Evolutionary conservation across 2,797 vertebrate species (phyloP).

Genomic region (Falco rusticolus): DNA sequence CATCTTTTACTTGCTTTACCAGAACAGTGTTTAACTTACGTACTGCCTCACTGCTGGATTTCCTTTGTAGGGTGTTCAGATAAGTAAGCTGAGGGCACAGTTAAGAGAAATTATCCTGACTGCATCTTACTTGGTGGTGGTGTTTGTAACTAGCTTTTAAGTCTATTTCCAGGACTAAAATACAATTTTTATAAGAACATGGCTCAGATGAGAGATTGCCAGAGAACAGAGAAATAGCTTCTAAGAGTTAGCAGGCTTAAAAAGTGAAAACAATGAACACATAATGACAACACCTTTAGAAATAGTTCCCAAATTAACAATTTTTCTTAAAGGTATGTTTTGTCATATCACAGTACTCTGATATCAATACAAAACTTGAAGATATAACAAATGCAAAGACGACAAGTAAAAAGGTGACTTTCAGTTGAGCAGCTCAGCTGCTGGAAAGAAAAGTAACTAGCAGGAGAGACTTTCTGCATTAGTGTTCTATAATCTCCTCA

Average conservation of each 20-base stretch:
- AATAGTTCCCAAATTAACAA: neutral
- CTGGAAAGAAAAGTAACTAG: neutral
- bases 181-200: neutral
- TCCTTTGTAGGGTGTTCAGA: neutral
- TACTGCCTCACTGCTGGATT: neutral
- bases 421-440: neutral
- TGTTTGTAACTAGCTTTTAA: neutral
- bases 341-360: neutral
- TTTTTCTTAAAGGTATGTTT: neutral
- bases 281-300: neutral
- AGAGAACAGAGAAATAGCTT: neutral
- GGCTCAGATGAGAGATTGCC: neutral
- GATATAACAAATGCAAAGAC: neutral
- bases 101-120: neutral
- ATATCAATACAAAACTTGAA: neutral
- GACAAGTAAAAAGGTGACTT: neutral
- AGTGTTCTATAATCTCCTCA: neutral
- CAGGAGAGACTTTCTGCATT: neutral
- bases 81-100: neutral
- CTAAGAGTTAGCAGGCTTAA: neutral
- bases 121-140: neutral
- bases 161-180: neutral
- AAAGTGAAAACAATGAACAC: neutral
- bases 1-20: neutral
- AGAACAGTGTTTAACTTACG: neutral